Conservation (phyloP, 1,140 invertebrate genomes). For the Arion vulgaris region DNA sequence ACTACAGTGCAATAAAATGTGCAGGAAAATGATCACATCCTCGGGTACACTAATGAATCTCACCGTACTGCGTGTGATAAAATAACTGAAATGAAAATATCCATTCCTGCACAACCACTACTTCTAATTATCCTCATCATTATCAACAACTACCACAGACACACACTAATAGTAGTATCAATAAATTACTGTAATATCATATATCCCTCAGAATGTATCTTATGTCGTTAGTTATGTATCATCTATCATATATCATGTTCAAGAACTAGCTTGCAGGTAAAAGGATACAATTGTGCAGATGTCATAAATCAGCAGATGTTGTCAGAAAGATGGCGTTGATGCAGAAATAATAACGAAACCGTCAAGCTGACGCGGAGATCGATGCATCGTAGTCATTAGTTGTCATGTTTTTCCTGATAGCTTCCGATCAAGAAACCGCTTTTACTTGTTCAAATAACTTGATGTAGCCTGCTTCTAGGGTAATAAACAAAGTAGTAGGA, state of each 20-base stretch:
- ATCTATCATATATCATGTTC: not conserved
- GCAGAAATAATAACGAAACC: not conserved
- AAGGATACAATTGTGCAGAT: not conserved
- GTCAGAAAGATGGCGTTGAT: not conserved
- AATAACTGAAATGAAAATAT: too few relatives aligned
- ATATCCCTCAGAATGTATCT: not conserved
- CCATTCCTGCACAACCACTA: not conserved
- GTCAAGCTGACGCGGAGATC: not conserved
- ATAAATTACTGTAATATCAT: not conserved
- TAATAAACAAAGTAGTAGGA: not conserved
- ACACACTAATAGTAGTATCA: not conserved
- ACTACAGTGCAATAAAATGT: too few relatives aligned
- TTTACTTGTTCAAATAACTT: not conserved
- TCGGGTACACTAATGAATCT: too few relatives aligned
- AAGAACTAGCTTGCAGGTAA: not conserved
- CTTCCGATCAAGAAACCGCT: not conserved
- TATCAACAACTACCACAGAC: not conserved
- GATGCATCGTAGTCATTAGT: not conserved
- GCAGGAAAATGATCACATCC: too few relatives aligned
- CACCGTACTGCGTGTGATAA: too few relatives aligned
- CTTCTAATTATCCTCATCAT: not conserved
- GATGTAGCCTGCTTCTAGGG: too few relatives aligned
- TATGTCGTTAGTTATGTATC: not conserved
- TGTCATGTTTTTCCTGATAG: not conserved
- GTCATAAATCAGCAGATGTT: not conserved